Conservation (phyloP, 2,113 vertebrate genomes). For the Choloepus hoffmanni region DNA sequence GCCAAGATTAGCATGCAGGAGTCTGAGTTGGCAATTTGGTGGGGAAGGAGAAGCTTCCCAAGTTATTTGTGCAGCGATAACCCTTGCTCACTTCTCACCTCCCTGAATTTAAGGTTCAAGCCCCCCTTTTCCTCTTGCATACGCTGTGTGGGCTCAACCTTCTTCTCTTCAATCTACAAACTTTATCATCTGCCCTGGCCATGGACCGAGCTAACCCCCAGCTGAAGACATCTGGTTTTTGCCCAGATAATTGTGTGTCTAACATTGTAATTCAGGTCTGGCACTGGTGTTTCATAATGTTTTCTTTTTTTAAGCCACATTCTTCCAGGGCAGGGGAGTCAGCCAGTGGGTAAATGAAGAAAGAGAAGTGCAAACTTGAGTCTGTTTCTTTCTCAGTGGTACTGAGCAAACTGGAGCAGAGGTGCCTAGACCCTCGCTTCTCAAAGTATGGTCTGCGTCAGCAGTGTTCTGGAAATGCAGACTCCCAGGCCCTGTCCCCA, state of each 20-base stretch:
- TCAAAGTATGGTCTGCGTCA: not conserved
- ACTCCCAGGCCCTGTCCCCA: not conserved
- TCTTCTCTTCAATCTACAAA: not conserved
- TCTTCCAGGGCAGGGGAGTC: constrained; percentile 19
- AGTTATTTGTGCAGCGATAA: not conserved
- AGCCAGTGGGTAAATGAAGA: not conserved
- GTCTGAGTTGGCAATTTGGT: constrained; percentile 25
- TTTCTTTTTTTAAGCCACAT: constrained; percentile 60
- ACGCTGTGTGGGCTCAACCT: not conserved
- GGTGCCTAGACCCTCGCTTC: rapidly evolving
- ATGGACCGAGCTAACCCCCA: not conserved
- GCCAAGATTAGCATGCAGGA: constrained; percentile 44
- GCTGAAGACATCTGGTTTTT: constrained; percentile 68
- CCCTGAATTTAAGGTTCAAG: not conserved
- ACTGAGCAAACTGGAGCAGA: not conserved
- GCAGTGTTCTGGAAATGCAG: not conserved
- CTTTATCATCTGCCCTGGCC: not conserved
- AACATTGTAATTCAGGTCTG: constrained; percentile 64
- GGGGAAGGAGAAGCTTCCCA: not conserved
- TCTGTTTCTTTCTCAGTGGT: not conserved
- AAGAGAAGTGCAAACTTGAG: not conserved
- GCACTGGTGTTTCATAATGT: constrained; percentile 46
- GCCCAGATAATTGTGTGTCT: constrained; percentile 71
- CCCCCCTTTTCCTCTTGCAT: not conserved
- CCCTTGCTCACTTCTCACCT: not conserved